Evolutionary conservation across 2,113 vertebrate genomes (phyloP), one percentile per base, ranked within the genome.

Genomic region (Chunga burmeisteri): DNA sequence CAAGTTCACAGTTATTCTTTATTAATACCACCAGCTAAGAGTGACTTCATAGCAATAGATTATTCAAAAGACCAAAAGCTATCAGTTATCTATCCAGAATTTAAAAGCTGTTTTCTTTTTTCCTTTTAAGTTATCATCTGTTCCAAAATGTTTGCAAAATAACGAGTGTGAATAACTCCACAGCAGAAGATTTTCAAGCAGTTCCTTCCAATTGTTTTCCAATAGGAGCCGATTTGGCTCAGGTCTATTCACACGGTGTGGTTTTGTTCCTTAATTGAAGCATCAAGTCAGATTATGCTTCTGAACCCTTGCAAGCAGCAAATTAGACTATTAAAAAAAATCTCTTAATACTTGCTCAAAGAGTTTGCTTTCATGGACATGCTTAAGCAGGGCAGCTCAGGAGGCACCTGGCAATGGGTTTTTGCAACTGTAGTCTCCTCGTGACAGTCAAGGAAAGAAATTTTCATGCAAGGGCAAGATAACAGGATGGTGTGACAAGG

Each of bases 261-360:
- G 71, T 49, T 90, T 82, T 73, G 67, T 83, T 94, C 79, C 82
- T n/a, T 91, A 92, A 88, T n/a, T 94, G 93, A 91, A 90, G 88
- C 88, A 96, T 66, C 90, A 58, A 92, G 78, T 75, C 87, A 90
- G 81, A 90, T 92, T 93, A 90, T 0, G 20, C 78, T 66, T 62
- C 67, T 80, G 82, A 95, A 73, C 26, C 9, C 74, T 88, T 40
- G 26, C 87, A 86, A 86, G 90, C 79, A 80, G 79, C 88, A 90
- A 92, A 95, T 83, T 53, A 90, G 88, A 81, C 81, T 20, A 67
- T 79, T 79, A 80, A 23, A 56, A 58, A 40, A 34, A 52, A 27
- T 16, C 70, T 63, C 65, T 79, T 72, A 68, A 87, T 53, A 36
- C 38, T 62, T 53, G 50, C 71, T 78, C 34, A 34, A 3, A 47